A percentile compares a stretch with the other conserved stretches of the same genome.
phyloP scores from a whole-genome alignment of 1,140 invertebrate genomes.

The Drosophila baimaii region DNA sequence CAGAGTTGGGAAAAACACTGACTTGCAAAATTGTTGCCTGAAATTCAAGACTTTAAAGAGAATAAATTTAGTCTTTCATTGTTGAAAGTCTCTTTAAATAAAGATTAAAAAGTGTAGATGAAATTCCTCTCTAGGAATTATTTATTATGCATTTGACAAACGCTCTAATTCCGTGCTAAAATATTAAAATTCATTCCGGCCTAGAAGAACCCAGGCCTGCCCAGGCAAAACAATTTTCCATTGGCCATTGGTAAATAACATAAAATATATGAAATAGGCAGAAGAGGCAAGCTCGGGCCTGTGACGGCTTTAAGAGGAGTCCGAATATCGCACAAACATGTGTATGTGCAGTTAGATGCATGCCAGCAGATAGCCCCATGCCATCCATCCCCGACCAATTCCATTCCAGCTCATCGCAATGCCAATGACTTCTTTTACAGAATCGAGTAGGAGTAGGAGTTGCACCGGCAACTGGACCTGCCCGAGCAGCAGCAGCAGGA shows the following conservation, averaged over 20 bases:
- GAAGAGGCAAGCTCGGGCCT: not conserved
- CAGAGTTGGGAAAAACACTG: slow-evolving; percentile 2
- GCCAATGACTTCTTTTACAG: slow-evolving; percentile 70
- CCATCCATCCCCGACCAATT: slow-evolving; percentile 47
- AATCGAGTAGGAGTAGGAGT: slow-evolving; percentile 12
- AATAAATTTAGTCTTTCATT: not conserved
- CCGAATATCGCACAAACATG: slow-evolving; percentile 43
- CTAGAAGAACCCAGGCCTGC: not conserved
- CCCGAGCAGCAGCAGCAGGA: slow-evolving; percentile 5
- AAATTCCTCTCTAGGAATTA: slow-evolving; percentile 8
- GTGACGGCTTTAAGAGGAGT: slow-evolving; percentile 51
- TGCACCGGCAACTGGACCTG: not conserved
- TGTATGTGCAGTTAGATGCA: slow-evolving; percentile 46
- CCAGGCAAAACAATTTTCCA: slow-evolving; percentile 1
- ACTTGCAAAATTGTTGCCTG: not conserved
- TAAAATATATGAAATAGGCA: slow-evolving; percentile 57
- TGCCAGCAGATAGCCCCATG: slow-evolving; percentile 47
- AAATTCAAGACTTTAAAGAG: slow-evolving; percentile 3
- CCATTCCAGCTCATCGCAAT: slow-evolving; percentile 42
- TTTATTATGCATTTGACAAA: slow-evolving; percentile 9
- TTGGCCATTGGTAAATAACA: slow-evolving; percentile 26
- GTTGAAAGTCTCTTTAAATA: no score
- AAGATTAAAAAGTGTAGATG: not conserved
- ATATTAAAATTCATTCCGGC: slow-evolving; percentile 36
- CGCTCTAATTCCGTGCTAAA: slow-evolving; percentile 27